Evolutionary conservation across 2,797 vertebrate genomes (phyloP).

Genomic region (Bradypodion pumilum): DNA sequence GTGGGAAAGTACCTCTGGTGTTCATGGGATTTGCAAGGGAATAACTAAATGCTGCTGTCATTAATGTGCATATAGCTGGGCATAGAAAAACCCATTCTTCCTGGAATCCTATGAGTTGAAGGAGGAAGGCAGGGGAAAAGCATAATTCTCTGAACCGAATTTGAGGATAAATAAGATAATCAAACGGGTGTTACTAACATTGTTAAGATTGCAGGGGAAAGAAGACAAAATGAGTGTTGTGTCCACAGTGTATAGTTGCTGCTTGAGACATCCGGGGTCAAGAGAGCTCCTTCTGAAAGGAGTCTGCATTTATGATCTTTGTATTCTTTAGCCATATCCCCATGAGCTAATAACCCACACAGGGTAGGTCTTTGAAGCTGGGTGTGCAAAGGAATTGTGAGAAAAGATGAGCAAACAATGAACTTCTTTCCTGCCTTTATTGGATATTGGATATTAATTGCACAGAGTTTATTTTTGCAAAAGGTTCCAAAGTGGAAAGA

Average conservation of each 20-base stretch:
- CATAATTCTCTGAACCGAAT: not conserved
- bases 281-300: not conserved
- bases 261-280: not conserved
- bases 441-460: not conserved
- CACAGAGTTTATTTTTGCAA: slow-evolving; percentile 19
- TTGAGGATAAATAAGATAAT: not conserved
- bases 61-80: not conserved
- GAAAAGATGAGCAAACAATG: not conserved
- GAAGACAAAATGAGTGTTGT: not conserved
- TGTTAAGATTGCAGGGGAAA: not conserved
- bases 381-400: not conserved
- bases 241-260: not conserved
- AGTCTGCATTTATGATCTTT: slow-evolving; percentile 7
- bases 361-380: slow-evolving; percentile 6
- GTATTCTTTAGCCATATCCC: not conserved
- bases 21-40: not conserved
- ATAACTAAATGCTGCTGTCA: not conserved
- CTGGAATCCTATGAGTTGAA: not conserved
- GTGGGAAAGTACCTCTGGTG: not conserved
- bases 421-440: slow-evolving; percentile 12
- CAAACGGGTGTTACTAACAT: not conserved
- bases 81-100: not conserved
- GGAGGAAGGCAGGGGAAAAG: not conserved
- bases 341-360: not conserved
- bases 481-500: slow-evolving; percentile 24